A percentile compares a stretch with the other conserved stretches of the same genome.
Evolutionary conservation across 1,140 invertebrate species (phyloP).

Genomic region (Drosophila burlai): DNA sequence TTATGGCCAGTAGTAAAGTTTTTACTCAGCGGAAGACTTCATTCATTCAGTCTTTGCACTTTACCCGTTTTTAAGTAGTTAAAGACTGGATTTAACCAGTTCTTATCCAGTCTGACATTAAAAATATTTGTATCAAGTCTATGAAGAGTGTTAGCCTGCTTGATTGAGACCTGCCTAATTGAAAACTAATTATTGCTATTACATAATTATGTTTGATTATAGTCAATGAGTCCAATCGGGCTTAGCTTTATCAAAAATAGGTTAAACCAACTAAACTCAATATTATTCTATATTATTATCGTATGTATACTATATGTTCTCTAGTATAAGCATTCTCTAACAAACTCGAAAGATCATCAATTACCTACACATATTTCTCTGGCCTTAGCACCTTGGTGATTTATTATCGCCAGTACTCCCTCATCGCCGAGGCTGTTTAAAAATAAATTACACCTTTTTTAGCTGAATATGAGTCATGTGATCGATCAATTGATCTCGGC

Average conservation of each 20-base stretch:
- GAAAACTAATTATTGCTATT: not conserved
- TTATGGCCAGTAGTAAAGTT: slow-evolving; percentile 8
- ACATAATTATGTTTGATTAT: not conserved
- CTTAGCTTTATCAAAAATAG: not conserved
- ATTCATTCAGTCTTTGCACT: slow-evolving; percentile 1
- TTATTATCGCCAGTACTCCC: slow-evolving; percentile 15
- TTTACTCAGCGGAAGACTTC: slow-evolving; percentile 11
- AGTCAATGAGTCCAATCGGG: not conserved
- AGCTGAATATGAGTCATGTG: slow-evolving; percentile 20
- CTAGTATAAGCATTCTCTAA: not conserved
- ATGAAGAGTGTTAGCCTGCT: not conserved
- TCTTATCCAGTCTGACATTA: not conserved
- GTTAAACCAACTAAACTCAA: not conserved
- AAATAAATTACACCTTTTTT: slow-evolving; percentile 6
- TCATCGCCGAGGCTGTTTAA: slow-evolving; percentile 5
- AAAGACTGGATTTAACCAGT: slow-evolving; percentile 5
- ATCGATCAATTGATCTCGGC: slow-evolving; percentile 7
- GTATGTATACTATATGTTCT: not conserved
- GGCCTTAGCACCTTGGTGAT: slow-evolving; percentile 15
- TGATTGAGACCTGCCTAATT: slow-evolving; percentile 1
- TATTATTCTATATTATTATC: not conserved
- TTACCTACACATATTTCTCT: not conserved
- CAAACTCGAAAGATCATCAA: slow-evolving; percentile 18
- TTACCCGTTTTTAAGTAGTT: slow-evolving; percentile 13
- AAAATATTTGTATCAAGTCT: not conserved